Base-by-base conservation (phyloP, 2,888 invertebrate species). In the Phania funesta region DNA sequence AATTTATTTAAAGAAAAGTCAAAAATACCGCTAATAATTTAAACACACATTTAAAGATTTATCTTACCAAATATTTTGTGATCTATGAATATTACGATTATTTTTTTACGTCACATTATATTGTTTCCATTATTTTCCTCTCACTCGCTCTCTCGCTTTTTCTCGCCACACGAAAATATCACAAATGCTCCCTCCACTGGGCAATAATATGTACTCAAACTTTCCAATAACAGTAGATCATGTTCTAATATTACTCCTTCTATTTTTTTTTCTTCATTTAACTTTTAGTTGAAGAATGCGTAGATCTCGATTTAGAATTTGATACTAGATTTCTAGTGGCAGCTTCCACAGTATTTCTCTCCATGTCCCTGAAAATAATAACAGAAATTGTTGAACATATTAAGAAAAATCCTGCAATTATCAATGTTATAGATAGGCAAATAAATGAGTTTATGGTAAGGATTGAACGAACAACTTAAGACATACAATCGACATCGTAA, bases 311-410 rank as follows among this genome's bases (percentile, higher is more conserved):
- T 83, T 84, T 86, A 85, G 89, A 89, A 87, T 84, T 87, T 85
- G 88, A 90, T 83, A 86, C 86, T 87, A 89, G 90, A 87, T 88
- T 90, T 85, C 85, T 90, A 86, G 87, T 90, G 82, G 90, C 90
- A 58, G 90, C 90, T 83, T 90, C 90, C 16, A 89, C 90, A 85
- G 88, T 89, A 80, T 90, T 90, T 87, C 86, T 90, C 52, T 90
- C 90, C 81, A 88, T 90, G 88, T 90, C 90, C 60, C 75, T 90
- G 81, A 89, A 86, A 86, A 90, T 90, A 85, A 87, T 90, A 84
- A 90, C 85, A 80, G 90, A 90, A 86, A 87, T 90, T 86, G 87
- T 90, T 84, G 88, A 90, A 74, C 87, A 89, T 87, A 84, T 90
- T 89, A 87, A 85, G 86, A 87, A 88, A 88, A 90, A 90, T 86